Base-by-base conservation (phyloP, 1,140 invertebrate species). In the Eueides isabella region DNA sequence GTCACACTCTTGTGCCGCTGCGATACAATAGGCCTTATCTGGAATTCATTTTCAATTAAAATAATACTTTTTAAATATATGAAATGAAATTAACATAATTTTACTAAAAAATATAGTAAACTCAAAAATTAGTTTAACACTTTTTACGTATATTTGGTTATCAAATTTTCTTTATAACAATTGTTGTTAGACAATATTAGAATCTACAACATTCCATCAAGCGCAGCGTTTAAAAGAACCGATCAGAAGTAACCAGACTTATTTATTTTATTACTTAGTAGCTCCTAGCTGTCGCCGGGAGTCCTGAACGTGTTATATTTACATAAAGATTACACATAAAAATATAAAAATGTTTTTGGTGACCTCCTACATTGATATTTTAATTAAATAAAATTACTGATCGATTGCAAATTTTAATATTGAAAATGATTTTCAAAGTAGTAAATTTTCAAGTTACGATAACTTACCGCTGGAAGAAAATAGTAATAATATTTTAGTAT, bases 241-340 rank as follows among this genome's bases (percentile, higher is more conserved):
- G 81, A 89, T 90, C 84, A 90, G 86, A 88, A 77, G 80, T 76
- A 61, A 67, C 62, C 89, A 85, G 88, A 79, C 80, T 67, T 85
- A 79, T 92, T 90, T 88, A 81, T 84, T 85, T 86, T 86, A 87
- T 89, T 75, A 79, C 73, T 92, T 92, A 90, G 85, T 83, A 75
- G 81, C 75, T 75, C 80, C 83, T 73, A 81, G 80, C 79, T 89
- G 87, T 87, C 81, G 77, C 85, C 83, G 82, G 85, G 81, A 83
- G 85, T 81, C 84, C 78, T 74, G 78, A 78, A 83, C 83, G 83
- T 89, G 86, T 79, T 80, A 86, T 80, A 76, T 86, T 88, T 80
- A 84, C 82, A 85, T 82, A 81, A 77, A 78, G 78, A 82, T 86
- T 84, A 85, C 82, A 79, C 78, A 78, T 78, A 63, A 69, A 77